Evolutionary conservation across 2,797 vertebrate species (phyloP).

Genomic region (Melanotaenia maccullochi): DNA sequence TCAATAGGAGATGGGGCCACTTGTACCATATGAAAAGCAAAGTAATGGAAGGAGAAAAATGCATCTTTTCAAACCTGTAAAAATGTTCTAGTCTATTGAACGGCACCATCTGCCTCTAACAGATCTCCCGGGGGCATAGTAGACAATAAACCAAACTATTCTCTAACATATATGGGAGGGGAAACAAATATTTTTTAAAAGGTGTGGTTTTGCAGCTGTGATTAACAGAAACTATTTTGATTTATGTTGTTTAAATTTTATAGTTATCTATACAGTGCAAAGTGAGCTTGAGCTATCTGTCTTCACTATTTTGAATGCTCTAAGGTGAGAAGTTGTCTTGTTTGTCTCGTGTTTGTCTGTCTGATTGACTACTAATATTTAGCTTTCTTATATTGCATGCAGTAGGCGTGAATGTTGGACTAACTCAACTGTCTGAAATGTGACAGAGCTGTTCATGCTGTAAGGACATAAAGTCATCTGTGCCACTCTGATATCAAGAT

Average conservation of each 20-base stretch:
- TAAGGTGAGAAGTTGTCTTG: neutral
- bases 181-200: neutral
- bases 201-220: neutral
- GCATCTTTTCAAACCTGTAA: neutral
- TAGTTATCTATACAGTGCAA: neutral
- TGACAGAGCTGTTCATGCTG: constrained; percentile 33
- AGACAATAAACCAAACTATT: neutral
- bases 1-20: neutral
- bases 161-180: neutral
- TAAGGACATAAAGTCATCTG: constrained; percentile 50
- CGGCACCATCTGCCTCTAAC: neutral
- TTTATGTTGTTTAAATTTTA: neutral
- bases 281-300: neutral
- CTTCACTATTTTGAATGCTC: neutral
- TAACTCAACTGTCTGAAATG: constrained; percentile 32
- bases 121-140: neutral
- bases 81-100: neutral
- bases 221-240: neutral
- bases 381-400: neutral
- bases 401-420: constrained; percentile 10
- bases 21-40: neutral
- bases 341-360: neutral
- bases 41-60: neutral
- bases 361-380: neutral
- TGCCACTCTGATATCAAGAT: constrained; percentile 63